Percentiles rank a stretch among this genome's conserved stretches.
phyloP scores from a whole-genome alignment of 2,797 vertebrate genomes.

The Danio aesculapii region DNA sequence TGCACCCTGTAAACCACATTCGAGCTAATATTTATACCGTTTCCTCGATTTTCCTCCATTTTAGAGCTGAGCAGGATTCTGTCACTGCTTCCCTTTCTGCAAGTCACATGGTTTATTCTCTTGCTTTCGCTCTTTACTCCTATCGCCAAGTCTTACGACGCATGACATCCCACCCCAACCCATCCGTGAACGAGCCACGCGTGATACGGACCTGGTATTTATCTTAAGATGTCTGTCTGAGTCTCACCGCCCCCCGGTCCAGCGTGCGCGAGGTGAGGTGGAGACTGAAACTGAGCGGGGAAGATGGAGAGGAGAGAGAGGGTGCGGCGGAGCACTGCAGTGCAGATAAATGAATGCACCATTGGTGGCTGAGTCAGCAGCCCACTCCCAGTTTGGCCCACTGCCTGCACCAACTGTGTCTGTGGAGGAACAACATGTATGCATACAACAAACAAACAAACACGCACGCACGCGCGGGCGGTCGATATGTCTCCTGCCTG shows the following conservation, averaged over 20 bases:
- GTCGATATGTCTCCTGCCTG: slow-evolving; percentile 35
- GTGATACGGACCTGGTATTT: slow-evolving; percentile 52
- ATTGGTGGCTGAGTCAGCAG: slow-evolving; percentile 83
- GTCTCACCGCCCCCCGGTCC: slow-evolving; percentile 19
- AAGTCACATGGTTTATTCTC: slow-evolving; percentile 43
- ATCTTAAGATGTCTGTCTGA: slow-evolving; percentile 54
- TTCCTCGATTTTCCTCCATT: slow-evolving; percentile 40
- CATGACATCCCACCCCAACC: slow-evolving; percentile 29
- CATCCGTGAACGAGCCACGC: slow-evolving; percentile 52
- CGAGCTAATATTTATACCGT: slow-evolving; percentile 22
- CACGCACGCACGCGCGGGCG: neutral
- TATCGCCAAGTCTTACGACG: slow-evolving; percentile 21
- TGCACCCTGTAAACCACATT: neutral
- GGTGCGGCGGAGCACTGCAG: slow-evolving; percentile 80
- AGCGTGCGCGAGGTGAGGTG: slow-evolving; percentile 58
- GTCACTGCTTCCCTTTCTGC: slow-evolving; percentile 41
- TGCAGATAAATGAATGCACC: slow-evolving; percentile 87
- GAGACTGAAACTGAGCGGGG: slow-evolving; percentile 41
- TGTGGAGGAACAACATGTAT: slow-evolving; percentile 41
- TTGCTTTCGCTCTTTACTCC: slow-evolving; percentile 5
- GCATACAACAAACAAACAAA: slow-evolving; percentile 36
- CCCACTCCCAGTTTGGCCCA: slow-evolving; percentile 76
- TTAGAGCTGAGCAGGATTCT: slow-evolving; percentile 51
- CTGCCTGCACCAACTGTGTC: slow-evolving; percentile 67
- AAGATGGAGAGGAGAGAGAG: slow-evolving; percentile 58